Conservation (phyloP, 2,797 vertebrate genomes). For the Halcyon leucocephala region DNA sequence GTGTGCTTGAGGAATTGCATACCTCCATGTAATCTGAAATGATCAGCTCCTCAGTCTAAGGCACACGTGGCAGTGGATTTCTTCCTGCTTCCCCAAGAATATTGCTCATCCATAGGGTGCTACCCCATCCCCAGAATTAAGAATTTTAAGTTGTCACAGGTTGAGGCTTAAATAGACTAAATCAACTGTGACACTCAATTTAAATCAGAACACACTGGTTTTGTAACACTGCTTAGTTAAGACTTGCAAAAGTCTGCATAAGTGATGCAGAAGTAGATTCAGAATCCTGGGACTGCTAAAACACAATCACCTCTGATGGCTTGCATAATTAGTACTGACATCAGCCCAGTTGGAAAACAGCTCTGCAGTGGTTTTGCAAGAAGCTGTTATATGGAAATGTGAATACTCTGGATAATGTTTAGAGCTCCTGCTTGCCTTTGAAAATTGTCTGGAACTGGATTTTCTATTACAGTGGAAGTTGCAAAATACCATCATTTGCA, state of each 20-base stretch:
- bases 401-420: neutral
- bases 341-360: neutral
- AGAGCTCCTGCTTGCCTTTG: neutral
- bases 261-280: neutral
- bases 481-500: neutral
- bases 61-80: neutral
- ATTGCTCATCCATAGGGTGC: neutral
- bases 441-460: neutral
- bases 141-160: neutral
- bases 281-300: neutral
- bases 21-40: neutral
- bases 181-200: rapidly evolving
- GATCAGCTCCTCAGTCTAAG: neutral
- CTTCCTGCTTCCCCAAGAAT: neutral
- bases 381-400: neutral
- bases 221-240: neutral
- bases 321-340: neutral
- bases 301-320: neutral
- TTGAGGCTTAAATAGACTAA: neutral
- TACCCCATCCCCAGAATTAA: neutral
- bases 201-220: neutral
- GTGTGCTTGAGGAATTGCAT: constrained; percentile 38
- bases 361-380: neutral
- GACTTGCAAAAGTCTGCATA: neutral
- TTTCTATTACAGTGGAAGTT: neutral